Conservation (phyloP, 2,797 vertebrate species). For the Mus caroli region DNA sequence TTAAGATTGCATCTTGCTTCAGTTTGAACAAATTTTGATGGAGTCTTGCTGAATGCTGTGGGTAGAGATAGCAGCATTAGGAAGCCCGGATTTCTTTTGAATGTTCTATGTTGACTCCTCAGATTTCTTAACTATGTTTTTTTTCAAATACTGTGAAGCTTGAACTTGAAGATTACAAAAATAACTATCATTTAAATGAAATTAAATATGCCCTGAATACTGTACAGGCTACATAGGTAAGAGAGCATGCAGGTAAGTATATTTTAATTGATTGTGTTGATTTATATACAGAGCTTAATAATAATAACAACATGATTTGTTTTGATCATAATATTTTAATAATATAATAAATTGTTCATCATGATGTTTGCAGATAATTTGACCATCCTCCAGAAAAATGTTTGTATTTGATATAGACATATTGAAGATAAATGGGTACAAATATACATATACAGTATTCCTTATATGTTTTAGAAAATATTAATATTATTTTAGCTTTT, state of each 20-base stretch:
- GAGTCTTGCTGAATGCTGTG: not conserved
- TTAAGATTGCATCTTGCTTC: not conserved
- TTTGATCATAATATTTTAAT: not conserved
- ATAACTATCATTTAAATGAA: not conserved
- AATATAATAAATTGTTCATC: not conserved
- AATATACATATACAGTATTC: not conserved
- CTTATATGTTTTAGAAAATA: not conserved
- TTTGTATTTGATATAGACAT: not conserved
- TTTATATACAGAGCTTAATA: not conserved
- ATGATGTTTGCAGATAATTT: not conserved
- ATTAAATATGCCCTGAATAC: not conserved
- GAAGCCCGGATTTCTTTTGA: not conserved
- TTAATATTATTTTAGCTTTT: not conserved
- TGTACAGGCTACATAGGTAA: not conserved
- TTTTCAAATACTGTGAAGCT: not conserved
- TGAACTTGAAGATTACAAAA: not conserved
- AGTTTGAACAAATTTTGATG: not conserved
- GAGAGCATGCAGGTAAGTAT: not conserved
- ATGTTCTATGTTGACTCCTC: not conserved
- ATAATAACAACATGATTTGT: not conserved
- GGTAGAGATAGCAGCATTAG: not conserved
- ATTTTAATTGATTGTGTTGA: slow-evolving; percentile 6
- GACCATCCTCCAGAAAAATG: not conserved
- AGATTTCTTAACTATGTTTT: not conserved
- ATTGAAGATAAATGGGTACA: not conserved